phyloP scores from a whole-genome alignment of 1,140 invertebrate genomes.

The Drosophila paulistorum region DNA sequence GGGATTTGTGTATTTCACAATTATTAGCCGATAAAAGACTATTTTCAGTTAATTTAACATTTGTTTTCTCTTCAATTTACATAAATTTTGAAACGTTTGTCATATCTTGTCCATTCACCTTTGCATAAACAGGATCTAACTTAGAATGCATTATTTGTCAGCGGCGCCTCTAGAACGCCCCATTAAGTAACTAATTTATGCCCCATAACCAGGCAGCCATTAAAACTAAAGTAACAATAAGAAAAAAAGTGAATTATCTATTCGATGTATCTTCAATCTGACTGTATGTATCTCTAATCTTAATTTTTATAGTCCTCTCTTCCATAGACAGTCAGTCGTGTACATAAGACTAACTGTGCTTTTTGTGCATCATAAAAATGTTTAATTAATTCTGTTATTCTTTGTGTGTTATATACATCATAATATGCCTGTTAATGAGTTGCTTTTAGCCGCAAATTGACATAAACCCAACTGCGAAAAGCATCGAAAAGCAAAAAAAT shows the following conservation, averaged over 20 bases:
- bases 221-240: slow-evolving; percentile 20
- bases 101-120: slow-evolving; percentile 6
- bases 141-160: slow-evolving; percentile 19
- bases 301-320: slow-evolving; percentile 34
- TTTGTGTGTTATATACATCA: slow-evolving; percentile 44
- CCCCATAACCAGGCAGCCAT: slow-evolving; percentile 38
- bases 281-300: slow-evolving; percentile 31
- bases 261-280: slow-evolving; percentile 36
- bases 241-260: slow-evolving; percentile 13
- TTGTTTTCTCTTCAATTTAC: background rate
- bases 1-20: too few species aligned
- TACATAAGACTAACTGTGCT: slow-evolving; percentile 38
- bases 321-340: background rate
- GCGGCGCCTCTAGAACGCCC: slow-evolving; percentile 30
- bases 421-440: slow-evolving; percentile 46
- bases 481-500: background rate
- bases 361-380: slow-evolving; percentile 54
- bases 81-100: background rate
- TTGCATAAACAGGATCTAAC: slow-evolving; percentile 41
- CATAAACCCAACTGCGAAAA: slow-evolving; percentile 5
- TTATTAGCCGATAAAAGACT: background rate
- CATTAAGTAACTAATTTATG: slow-evolving; percentile 48
- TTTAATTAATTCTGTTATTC: slow-evolving; percentile 44
- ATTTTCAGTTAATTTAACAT: background rate
- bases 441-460: slow-evolving; percentile 52